A percentile compares a stretch with the other conserved stretches of the same genome.
These are phyloP conservation scores for Drosophila parthenogenetica DNA, from an alignment of 2,888 invertebrate species.

Conservation along the genomic window DNA sequence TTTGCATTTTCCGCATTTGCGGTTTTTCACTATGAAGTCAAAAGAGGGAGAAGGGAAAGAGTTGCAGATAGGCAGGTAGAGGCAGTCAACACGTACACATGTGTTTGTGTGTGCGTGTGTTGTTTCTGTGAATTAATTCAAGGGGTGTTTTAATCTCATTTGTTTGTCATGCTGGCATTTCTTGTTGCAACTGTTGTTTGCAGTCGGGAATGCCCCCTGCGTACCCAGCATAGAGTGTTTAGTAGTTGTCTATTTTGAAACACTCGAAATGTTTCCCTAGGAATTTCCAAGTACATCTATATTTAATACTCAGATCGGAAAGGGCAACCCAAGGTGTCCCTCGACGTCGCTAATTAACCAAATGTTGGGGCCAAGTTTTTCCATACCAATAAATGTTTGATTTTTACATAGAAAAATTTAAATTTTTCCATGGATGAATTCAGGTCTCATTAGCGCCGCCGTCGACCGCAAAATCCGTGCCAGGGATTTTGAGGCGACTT, in stretches of 20 bases:
- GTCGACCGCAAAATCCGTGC: conserved; percentile 50
- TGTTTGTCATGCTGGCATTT: conserved; percentile 50
- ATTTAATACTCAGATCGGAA: conserved; percentile 60
- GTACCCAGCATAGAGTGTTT: conserved; percentile 5
- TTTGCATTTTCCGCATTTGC: conserved; percentile 77
- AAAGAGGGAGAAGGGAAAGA: background rate
- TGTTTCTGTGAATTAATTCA: conserved; percentile 74
- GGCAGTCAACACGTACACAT: background rate
- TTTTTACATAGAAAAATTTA: conserved; percentile 22
- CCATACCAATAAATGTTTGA: conserved; percentile 11
- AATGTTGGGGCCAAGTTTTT: conserved; percentile 52
- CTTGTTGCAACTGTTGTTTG: background rate
- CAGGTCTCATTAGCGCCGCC: conserved; percentile 52
- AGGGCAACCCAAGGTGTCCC: conserved; percentile 70
- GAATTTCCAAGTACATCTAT: conserved; percentile 45
- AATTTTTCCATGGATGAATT: conserved; percentile 30
- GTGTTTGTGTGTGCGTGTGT: conserved; percentile 22
- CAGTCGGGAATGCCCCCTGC: conserved; percentile 3
- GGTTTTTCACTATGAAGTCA: conserved; percentile 65
- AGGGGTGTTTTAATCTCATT: conserved; percentile 82
- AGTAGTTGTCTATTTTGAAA: conserved; percentile 3
- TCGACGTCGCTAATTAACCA: conserved; percentile 76
- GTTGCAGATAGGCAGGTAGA: background rate
- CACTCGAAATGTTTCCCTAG: conserved; percentile 59
- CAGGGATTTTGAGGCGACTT: conserved; percentile 24